Percentiles rank a stretch among this genome's conserved stretches.
These are phyloP conservation scores for Tringa solitaria DNA, from an alignment of 2,113 vertebrate genomes.

Conservation along the genomic window DNA sequence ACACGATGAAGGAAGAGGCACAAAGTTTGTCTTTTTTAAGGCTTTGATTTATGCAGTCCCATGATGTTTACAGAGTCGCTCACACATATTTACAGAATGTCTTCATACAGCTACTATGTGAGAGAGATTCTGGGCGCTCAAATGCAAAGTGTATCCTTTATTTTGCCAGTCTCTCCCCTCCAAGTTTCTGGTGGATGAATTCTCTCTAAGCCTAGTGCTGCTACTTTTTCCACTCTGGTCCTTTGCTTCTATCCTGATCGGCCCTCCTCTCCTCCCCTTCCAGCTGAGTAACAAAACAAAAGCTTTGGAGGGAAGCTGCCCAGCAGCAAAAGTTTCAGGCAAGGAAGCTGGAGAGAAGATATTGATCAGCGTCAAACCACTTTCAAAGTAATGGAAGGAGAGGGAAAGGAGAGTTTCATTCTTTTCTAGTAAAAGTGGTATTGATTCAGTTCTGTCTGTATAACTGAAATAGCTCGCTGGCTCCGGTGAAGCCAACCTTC, in stretches of 20 bases:
- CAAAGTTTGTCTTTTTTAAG: not conserved
- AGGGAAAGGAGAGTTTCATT: not conserved
- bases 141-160: not conserved
- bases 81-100: not conserved
- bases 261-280: not conserved
- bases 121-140: not conserved
- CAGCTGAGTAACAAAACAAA: not conserved
- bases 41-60: not conserved
- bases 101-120: not conserved
- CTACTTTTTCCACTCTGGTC: not conserved
- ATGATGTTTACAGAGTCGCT: not conserved
- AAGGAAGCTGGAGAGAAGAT: not conserved
- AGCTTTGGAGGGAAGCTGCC: not conserved
- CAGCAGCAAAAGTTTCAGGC: not conserved
- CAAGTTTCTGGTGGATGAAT: not conserved
- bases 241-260: not conserved
- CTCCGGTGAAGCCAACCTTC: not conserved
- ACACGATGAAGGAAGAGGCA: not conserved
- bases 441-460: not conserved
- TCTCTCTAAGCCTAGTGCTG: not conserved
- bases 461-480: not conserved
- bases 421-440: not conserved
- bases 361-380: not conserved
- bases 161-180: not conserved
- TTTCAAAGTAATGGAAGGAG: not conserved